Evolutionary conservation across 2,113 vertebrate species (phyloP).

Genomic region (Todiramphus chloris): DNA sequence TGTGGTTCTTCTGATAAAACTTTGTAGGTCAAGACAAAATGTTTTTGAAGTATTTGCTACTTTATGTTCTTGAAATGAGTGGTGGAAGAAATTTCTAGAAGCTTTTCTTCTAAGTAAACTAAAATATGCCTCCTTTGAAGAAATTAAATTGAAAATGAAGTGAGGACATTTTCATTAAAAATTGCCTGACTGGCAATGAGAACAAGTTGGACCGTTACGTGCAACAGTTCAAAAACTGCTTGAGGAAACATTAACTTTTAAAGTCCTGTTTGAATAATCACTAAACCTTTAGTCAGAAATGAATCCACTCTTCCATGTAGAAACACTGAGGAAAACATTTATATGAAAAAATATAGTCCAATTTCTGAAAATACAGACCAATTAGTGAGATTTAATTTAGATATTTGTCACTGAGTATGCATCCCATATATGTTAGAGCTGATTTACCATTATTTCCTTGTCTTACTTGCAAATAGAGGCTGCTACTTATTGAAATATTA

Average conservation of each 20-base stretch:
- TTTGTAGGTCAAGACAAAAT: neutral
- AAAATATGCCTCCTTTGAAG: neutral
- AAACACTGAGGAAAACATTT: constrained; percentile 67
- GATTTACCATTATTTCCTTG: constrained; percentile 67
- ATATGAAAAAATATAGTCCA: constrained; percentile 56
- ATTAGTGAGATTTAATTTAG: constrained; percentile 78
- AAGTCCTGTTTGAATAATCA: constrained; percentile 6
- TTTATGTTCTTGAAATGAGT: neutral
- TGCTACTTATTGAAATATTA: constrained; percentile 80
- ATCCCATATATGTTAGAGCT: constrained; percentile 60
- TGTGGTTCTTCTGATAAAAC: neutral
- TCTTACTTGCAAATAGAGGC: constrained; percentile 72
- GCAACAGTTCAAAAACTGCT: constrained; percentile 27
- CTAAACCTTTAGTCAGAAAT: constrained; percentile 43
- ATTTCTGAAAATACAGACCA: constrained; percentile 74
- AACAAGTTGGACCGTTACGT: neutral
- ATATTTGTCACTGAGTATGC: constrained; percentile 64
- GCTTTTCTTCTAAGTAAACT: neutral
- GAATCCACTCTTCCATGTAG: constrained; percentile 27
- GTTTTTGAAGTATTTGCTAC: neutral
- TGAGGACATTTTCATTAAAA: neutral
- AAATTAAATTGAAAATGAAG: neutral
- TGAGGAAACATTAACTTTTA: constrained; percentile 59
- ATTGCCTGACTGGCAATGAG: neutral
- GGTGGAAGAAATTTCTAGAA: neutral